A percentile compares a stretch with the other conserved stretches of the same genome.
Evolutionary conservation across 1,140 invertebrate genomes (phyloP).

Genomic region (Drosophila ogumai): DNA sequence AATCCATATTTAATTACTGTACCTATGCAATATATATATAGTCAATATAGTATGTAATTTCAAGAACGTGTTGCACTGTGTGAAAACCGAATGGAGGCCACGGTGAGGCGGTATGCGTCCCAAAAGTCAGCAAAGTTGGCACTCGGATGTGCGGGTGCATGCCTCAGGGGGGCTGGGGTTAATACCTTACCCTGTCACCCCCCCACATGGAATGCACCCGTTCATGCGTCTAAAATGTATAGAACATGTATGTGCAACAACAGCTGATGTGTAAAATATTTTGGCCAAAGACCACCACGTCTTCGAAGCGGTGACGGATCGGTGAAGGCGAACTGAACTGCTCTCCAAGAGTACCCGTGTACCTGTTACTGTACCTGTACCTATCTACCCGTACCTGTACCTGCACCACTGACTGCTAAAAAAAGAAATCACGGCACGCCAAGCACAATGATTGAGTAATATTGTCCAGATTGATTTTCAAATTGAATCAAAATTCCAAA

Average conservation of each 20-base stretch:
- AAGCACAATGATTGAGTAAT: constrained; percentile 9
- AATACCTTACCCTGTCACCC: neutral
- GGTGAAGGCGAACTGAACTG: constrained; percentile 8
- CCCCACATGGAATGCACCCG: constrained; percentile 6
- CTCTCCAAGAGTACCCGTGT: constrained; percentile 6
- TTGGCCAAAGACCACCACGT: constrained; percentile 68
- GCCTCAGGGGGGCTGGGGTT: neutral
- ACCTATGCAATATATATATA: constrained; percentile 28
- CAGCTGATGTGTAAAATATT: constrained; percentile 82
- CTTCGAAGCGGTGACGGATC: constrained; percentile 10
- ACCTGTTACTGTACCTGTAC: constrained; percentile 10
- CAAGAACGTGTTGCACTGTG: constrained; percentile 25
- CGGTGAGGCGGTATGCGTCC: constrained; percentile 82
- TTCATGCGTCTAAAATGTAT: neutral
- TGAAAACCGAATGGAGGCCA: constrained; percentile 53
- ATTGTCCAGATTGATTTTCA: neutral
- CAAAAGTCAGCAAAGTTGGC: constrained; percentile 55
- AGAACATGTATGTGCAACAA: constrained; percentile 18
- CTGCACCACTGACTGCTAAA: constrained; percentile 25
- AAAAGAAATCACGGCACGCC: constrained; percentile 12
- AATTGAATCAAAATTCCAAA: constrained; percentile 1
- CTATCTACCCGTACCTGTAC: constrained; percentile 25
- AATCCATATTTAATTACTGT: constrained; percentile 32
- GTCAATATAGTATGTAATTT: constrained; percentile 19
- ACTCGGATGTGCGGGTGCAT: constrained; percentile 19